A percentile compares a stretch with the other conserved stretches of the same genome.
These are phyloP conservation scores for Apteryx owenii DNA, from an alignment of 2,113 vertebrate species.

Conservation along the genomic window DNA sequence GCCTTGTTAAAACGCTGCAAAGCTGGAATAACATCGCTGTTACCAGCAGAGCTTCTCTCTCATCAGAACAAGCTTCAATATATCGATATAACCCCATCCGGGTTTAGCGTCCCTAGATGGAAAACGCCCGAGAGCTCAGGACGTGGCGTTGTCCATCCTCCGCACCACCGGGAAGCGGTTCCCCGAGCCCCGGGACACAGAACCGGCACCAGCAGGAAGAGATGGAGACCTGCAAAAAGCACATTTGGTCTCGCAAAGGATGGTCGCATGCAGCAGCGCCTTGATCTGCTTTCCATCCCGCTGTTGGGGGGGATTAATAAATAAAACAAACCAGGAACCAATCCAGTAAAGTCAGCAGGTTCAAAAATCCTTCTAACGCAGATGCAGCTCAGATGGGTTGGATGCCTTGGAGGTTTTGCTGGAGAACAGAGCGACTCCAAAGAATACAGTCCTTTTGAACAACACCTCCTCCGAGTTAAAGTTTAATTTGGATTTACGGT, in stretches of 20 bases:
- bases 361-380: not conserved
- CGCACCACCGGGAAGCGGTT: not conserved
- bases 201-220: not conserved
- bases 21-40: not conserved
- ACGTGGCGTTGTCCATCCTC: not conserved
- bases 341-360: not conserved
- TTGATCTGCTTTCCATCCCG: not conserved
- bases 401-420: not conserved
- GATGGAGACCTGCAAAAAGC: not conserved
- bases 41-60: not conserved
- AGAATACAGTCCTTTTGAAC: not conserved
- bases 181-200: not conserved
- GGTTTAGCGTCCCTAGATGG: not conserved
- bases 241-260: not conserved
- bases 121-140: not conserved
- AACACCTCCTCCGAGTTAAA: not conserved
- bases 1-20: not conserved
- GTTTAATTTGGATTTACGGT: constrained; percentile 55
- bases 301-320: fast-evolving
- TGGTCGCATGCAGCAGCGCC: not conserved
- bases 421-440: constrained; percentile 1
- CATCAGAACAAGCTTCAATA: not conserved
- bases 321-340: not conserved
- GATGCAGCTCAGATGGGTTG: not conserved
- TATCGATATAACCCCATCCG: not conserved